Evolutionary conservation across 2,888 invertebrate genomes (phyloP).

Genomic region (Athalia circularis): DNA sequence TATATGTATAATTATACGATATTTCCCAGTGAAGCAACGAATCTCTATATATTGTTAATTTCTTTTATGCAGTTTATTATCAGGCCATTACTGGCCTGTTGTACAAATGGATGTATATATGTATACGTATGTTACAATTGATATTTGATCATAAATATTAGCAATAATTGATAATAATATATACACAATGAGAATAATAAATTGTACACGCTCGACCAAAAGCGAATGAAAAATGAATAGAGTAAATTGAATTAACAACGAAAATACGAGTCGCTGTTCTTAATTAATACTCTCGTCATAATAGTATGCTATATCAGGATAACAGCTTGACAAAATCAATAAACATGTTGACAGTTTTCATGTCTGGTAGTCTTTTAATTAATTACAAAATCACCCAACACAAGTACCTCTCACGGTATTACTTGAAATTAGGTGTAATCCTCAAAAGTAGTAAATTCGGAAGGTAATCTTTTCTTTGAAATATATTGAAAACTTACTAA

Average conservation of each 20-base stretch:
- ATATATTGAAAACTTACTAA: no score
- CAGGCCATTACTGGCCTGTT: constrained; percentile 50
- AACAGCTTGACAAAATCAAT: no score
- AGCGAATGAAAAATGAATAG: constrained; percentile 30
- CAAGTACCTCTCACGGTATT: no score
- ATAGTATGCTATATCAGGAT: not conserved
- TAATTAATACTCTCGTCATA: not conserved
- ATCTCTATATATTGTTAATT: constrained; percentile 34
- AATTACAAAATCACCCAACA: no score
- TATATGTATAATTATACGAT: not conserved
- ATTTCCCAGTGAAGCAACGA: constrained; percentile 41
- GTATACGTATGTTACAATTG: constrained; percentile 53
- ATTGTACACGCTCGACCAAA: not conserved
- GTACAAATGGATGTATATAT: constrained; percentile 66
- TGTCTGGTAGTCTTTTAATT: no score
- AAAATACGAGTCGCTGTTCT: not conserved
- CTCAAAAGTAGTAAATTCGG: no score
- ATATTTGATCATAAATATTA: constrained; percentile 59
- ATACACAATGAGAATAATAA: not conserved
- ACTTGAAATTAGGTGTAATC: no score
- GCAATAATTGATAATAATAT: constrained; percentile 54
- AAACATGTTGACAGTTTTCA: no score
- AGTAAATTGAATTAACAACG: constrained; percentile 21
- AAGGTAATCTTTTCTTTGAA: no score
- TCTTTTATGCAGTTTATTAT: constrained; percentile 9